phyloP scores from a whole-genome alignment of 2,797 vertebrate species.

The Crocidura indochinensis region DNA sequence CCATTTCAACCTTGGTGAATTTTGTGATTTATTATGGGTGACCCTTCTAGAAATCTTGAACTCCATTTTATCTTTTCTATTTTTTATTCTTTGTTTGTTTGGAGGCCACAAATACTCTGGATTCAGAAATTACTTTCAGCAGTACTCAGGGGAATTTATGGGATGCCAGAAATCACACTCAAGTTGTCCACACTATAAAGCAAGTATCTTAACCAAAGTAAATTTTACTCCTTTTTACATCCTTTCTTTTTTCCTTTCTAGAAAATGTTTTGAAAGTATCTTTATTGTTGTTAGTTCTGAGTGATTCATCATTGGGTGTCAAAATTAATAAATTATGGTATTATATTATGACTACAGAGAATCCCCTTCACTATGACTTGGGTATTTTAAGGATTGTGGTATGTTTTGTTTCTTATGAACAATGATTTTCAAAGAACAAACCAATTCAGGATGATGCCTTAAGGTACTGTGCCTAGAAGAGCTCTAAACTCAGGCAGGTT shows the following conservation, averaged over 20 bases:
- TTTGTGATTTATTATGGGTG: not conserved
- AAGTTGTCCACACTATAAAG: no score
- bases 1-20: not conserved
- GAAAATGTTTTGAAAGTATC: not conserved
- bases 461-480: constrained; percentile 1
- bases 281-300: not conserved
- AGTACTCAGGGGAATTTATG: no score
- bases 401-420: constrained; percentile 1
- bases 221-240: no score
- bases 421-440: not conserved
- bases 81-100: no score
- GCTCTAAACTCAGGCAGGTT: not conserved
- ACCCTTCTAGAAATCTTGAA: not conserved
- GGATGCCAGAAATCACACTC: no score
- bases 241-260: not conserved
- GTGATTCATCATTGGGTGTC: constrained; percentile 19
- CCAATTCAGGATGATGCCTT: not conserved
- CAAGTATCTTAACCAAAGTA: no score
- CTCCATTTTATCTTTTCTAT: no score
- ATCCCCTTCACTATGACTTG: not conserved
- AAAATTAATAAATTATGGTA: not conserved
- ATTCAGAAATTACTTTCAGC: no score
- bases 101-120: no score
- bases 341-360: not conserved
- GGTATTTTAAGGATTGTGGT: not conserved